Conservation (phyloP, 2,888 invertebrate species). For the Seira ritae region DNA sequence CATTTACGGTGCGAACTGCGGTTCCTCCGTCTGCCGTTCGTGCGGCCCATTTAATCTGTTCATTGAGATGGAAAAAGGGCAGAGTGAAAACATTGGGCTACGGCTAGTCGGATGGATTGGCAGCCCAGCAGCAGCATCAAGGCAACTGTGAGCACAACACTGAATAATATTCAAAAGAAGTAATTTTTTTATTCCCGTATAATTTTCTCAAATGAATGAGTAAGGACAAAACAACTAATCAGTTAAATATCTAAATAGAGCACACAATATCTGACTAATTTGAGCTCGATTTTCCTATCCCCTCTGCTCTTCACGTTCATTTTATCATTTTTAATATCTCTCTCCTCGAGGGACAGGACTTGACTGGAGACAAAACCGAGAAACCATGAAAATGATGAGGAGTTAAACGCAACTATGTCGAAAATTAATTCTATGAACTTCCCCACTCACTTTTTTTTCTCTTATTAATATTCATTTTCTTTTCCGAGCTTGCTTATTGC, state of each 20-base stretch:
- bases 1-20: conserved; percentile 33
- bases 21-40: conserved; percentile 16
- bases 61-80: conserved; percentile 56
- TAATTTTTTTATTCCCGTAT: conserved; percentile 54
- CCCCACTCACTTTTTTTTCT: not conserved
- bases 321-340: conserved; percentile 55
- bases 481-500: not conserved
- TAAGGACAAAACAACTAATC: conserved; percentile 72
- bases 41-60: conserved; percentile 51
- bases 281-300: conserved; percentile 54
- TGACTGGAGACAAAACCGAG: conserved; percentile 15
- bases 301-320: conserved; percentile 39
- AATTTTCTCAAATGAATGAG: conserved; percentile 72
- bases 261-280: conserved; percentile 71
- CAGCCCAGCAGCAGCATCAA: too few relatives aligned
- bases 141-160: conserved; percentile 37
- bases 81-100: conserved; percentile 51
- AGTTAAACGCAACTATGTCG: conserved; percentile 41
- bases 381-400: conserved; percentile 21
- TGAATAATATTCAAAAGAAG: conserved; percentile 25
- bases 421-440: conserved; percentile 40
- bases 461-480: not conserved
- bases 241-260: conserved; percentile 67
- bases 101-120: not conserved
- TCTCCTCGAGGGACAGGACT: conserved; percentile 50